Conservation (phyloP, 2,113 vertebrate genomes). For the Callipepla californica region DNA sequence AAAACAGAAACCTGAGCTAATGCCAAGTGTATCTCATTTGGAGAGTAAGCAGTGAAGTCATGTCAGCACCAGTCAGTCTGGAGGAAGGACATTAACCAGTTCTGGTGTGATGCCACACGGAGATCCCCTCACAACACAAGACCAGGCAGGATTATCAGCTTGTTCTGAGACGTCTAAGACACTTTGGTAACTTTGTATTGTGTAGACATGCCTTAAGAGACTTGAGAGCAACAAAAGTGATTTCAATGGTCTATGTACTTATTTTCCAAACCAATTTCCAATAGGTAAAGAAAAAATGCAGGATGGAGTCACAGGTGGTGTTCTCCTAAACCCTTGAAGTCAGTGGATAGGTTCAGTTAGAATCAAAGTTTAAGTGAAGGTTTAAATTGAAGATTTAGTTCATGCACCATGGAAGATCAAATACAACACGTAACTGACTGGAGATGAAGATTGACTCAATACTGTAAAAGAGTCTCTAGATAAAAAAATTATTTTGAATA, state of each 20-base stretch:
- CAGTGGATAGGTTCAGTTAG: not conserved
- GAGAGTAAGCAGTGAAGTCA: not conserved
- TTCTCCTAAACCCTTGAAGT: not conserved
- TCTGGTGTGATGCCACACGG: not conserved
- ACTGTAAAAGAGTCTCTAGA: not conserved
- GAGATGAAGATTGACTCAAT: conserved; percentile 12
- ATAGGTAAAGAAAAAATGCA: not conserved
- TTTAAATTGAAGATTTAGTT: not conserved
- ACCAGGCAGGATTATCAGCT: not conserved
- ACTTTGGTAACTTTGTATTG: not conserved
- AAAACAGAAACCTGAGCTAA: not conserved
- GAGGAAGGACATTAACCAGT: not conserved
- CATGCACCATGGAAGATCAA: not conserved
- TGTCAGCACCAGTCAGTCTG: not conserved
- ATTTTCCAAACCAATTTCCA: not conserved
- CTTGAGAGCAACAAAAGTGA: not conserved
- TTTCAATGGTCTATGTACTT: not conserved
- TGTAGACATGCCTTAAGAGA: not conserved
- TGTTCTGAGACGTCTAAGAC: not conserved
- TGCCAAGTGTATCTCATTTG: not conserved
- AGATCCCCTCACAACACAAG: not conserved
- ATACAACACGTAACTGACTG: not conserved
- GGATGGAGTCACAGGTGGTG: not conserved
- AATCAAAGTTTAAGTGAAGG: not conserved
- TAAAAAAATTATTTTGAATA: conserved; percentile 14